Percentiles rank a stretch among this genome's conserved stretches.
phyloP scores from a whole-genome alignment of 2,797 vertebrate species.

The Labroides dimidiatus region DNA sequence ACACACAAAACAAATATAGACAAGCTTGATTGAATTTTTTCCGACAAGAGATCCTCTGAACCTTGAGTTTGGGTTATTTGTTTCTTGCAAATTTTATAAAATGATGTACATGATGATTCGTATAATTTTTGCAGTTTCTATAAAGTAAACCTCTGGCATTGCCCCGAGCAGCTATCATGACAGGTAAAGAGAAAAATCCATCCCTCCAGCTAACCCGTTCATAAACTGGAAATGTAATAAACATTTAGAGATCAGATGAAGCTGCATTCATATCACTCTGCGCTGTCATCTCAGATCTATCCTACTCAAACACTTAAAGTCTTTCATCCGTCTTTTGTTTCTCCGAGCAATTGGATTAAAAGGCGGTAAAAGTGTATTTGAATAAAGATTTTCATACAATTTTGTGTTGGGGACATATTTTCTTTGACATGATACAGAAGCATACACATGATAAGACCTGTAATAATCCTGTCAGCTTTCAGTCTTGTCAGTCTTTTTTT shows the following conservation, averaged over 20 bases:
- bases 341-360: conserved; percentile 2
- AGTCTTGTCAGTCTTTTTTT: conserved; percentile 45
- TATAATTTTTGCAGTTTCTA: conserved; percentile 22
- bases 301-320: neutral
- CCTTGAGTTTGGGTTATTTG: neutral
- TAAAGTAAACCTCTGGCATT: conserved; percentile 30
- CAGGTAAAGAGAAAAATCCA: conserved; percentile 25
- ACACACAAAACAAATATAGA: no score
- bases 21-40: conserved; percentile 4
- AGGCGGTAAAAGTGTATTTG: neutral
- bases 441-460: conserved; percentile 10
- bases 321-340: neutral
- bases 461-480: conserved; percentile 41
- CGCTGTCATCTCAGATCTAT: neutral
- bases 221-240: conserved; percentile 41
- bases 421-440: conserved; percentile 38
- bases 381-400: conserved; percentile 40
- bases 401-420: conserved; percentile 26
- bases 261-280: conserved; percentile 6
- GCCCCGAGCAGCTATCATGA: conserved; percentile 40
- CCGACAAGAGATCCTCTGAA: conserved; percentile 19
- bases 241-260: conserved; percentile 22
- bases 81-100: conserved; percentile 34
- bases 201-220: conserved; percentile 8
- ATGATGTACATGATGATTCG: conserved; percentile 20